phyloP scores from a whole-genome alignment of 1,140 invertebrate genomes.

The Brachionus manjavacas region DNA sequence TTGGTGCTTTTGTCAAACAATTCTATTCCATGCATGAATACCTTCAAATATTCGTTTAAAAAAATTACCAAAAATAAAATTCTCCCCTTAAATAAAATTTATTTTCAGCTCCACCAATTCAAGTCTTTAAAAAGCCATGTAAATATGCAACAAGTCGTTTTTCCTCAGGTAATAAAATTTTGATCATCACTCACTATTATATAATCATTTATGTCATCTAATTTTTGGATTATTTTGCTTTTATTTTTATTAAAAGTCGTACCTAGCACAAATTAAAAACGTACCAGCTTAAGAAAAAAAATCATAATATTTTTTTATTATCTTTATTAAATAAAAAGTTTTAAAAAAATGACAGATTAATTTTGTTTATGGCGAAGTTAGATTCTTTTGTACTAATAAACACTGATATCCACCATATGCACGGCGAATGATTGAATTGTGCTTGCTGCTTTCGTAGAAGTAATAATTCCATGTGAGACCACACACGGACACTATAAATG shows the following conservation, averaged over 20 bases:
- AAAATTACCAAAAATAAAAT: no score
- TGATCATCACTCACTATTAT: no score
- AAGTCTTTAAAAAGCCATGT: no score
- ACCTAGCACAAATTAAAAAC: neutral
- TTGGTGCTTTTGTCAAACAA: no score
- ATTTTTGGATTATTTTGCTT: no score
- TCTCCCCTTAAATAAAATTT: no score
- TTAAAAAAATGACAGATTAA: neutral
- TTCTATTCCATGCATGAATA: no score
- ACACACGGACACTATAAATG: slow-evolving; percentile 26
- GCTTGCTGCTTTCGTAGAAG: slow-evolving; percentile 37
- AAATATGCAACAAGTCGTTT: no score
- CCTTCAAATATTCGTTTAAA: no score
- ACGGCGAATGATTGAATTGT: slow-evolving; percentile 24
- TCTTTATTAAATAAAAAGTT: neutral
- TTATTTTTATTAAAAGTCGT: neutral
- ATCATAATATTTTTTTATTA: neutral
- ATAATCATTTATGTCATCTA: no score
- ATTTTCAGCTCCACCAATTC: no score
- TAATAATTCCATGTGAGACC: slow-evolving; percentile 39
- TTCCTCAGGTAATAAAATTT: no score
- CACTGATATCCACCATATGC: slow-evolving; percentile 30
- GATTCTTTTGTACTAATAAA: neutral
- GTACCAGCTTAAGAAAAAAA: neutral
- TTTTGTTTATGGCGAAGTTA: neutral